phyloP scores from a whole-genome alignment of 2,113 vertebrate genomes.

The Equus quagga region DNA sequence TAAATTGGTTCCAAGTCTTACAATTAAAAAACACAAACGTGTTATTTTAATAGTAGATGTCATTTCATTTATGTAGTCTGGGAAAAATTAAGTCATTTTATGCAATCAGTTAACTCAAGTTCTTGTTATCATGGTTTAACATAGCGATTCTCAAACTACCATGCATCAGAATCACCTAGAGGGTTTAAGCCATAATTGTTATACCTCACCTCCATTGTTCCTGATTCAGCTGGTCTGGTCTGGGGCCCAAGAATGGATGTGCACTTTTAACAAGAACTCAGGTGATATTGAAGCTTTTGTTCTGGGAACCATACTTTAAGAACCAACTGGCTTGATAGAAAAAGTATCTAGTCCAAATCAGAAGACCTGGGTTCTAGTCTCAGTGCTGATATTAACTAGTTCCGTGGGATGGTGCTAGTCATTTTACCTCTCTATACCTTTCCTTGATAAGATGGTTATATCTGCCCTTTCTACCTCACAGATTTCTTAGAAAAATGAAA shows the following conservation, averaged over 20 bases:
- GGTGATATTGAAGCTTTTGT: not conserved
- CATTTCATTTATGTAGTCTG: conserved; percentile 29
- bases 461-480: not conserved
- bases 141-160: not conserved
- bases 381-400: not conserved
- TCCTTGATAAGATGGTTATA: not conserved
- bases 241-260: not conserved
- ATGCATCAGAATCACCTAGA: not conserved
- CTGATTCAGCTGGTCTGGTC: not conserved
- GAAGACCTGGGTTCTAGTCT: not conserved
- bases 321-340: not conserved
- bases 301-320: not conserved
- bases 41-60: conserved; percentile 32
- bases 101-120: not conserved
- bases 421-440: not conserved
- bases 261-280: not conserved
- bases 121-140: not conserved
- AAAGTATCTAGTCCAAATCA: not conserved
- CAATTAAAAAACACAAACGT: not conserved
- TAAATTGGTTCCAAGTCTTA: conserved; percentile 13
- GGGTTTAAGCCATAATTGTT: not conserved
- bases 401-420: not conserved
- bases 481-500: conserved; percentile 40
- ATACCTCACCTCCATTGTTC: not conserved
- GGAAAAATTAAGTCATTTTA: conserved; percentile 15